Base-by-base conservation (phyloP, 2,797 vertebrate species). In the Hoplostethus mediterraneus region DNA sequence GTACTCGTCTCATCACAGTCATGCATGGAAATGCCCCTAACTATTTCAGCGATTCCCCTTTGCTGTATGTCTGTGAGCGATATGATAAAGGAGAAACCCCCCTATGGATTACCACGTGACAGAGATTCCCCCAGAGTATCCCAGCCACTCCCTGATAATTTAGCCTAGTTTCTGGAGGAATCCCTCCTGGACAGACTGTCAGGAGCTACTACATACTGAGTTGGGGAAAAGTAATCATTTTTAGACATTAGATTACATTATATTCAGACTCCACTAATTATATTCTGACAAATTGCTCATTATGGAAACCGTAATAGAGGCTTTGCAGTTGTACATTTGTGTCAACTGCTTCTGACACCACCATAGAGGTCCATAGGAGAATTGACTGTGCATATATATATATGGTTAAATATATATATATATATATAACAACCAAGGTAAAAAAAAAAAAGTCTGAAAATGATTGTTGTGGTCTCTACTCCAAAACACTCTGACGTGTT, bases 81-180 rank as follows among this genome's bases (percentile, higher is more conserved):
- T 51, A 30, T 16, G 52, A 40, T 25, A 6, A 33, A 44, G n/a
- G 44, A 44, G n/a, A 13, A 33, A 10, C 11, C 44, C 61, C 21
- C 25, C 51, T 25, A 36, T 53, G 16, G 31, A n/a, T 57, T 38
- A 45, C 45, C 72, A 30, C 3, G 3, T 31, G 36, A 14, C 30
- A 12, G 14, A 38, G 9, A 21, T 0, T n/a, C 30, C 59, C 40
- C 31, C 17, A 2, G 59, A 71, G 53, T 12, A 21, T 45, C 53
- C 30, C 33, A 0, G 44, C 47, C 17, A 60, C 48, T 79, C 70
- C 60, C 42, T 17, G 31, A 63, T 61, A 69, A 36, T 61, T 65
- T 79, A 65, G 63, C 65, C 76, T 66, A 69, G 16, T 55, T 79
- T 51, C 25, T 52, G 47, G 0, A 44, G 21, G 33, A 40, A 21